A percentile compares a stretch with the other conserved stretches of the same genome.
Conservation (phyloP, 2,888 invertebrate genomes). For the Sesia bembeciformis region DNA sequence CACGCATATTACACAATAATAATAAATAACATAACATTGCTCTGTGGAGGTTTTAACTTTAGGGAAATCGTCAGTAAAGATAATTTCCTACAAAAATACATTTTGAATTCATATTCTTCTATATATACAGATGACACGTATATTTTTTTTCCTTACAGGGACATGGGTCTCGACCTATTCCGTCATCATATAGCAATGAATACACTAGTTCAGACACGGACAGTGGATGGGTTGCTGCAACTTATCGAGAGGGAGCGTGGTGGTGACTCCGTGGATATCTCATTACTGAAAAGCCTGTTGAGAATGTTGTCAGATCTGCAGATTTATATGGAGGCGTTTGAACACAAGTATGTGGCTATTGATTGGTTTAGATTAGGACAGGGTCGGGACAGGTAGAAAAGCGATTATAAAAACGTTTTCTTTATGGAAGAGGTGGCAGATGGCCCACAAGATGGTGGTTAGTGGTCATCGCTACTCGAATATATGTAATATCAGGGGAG, state of each 20-base stretch:
- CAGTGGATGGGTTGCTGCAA: slow-evolving; percentile 93
- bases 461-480: too few relatives aligned
- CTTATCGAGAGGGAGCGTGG: slow-evolving; percentile 95
- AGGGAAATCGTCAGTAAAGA: too few relatives aligned
- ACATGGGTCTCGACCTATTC: slow-evolving; percentile 97
- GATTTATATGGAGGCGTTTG: slow-evolving; percentile 92
- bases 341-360: slow-evolving; percentile 77
- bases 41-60: too few relatives aligned
- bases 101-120: too few relatives aligned
- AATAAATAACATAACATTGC: too few relatives aligned
- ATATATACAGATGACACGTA: not conserved
- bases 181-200: slow-evolving; percentile 94
- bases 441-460: not conserved
- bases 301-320: slow-evolving; percentile 98
- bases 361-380: not conserved
- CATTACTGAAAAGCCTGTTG: slow-evolving; percentile 92
- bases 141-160: slow-evolving; percentile 73
- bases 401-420: not conserved
- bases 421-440: not conserved
- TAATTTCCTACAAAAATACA: too few relatives aligned
- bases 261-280: slow-evolving; percentile 94
- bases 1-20: too few relatives aligned
- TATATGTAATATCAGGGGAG: too few relatives aligned
- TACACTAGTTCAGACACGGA: slow-evolving; percentile 90
- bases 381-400: too few relatives aligned